A percentile compares a stretch with the other conserved stretches of the same genome.
These are phyloP conservation scores for Plagodis dolabraria DNA, from an alignment of 2,888 invertebrate genomes.

Conservation along the genomic window DNA sequence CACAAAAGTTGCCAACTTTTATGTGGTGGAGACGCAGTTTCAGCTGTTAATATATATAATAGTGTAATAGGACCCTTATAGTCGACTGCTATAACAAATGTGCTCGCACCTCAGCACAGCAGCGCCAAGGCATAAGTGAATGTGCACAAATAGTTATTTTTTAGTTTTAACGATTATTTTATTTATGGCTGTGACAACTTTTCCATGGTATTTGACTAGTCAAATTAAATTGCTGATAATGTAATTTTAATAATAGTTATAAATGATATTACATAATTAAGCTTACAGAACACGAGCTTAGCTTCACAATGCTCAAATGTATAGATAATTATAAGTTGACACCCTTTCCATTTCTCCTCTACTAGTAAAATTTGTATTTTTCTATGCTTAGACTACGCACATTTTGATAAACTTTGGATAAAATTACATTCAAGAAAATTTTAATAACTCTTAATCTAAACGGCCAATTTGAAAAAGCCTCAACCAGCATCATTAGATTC, in stretches of 20 bases:
- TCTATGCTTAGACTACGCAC: slow-evolving; percentile 14
- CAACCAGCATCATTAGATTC: no score
- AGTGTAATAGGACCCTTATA: no score
- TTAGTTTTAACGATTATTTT: slow-evolving; percentile 28
- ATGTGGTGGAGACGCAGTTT: no score
- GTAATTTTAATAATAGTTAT: slow-evolving; percentile 30
- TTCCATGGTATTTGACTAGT: slow-evolving; percentile 41
- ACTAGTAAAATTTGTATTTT: slow-evolving; percentile 13
- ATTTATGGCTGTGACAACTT: slow-evolving; percentile 52
- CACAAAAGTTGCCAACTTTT: no score
- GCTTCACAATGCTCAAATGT: slow-evolving; percentile 71
- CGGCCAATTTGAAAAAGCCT: neutral
- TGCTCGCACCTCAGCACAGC: no score
- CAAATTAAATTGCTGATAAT: slow-evolving; percentile 43
- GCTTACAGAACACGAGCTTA: slow-evolving; percentile 72
- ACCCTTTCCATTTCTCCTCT: slow-evolving; percentile 23
- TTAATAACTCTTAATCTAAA: no score
- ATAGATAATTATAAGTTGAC: slow-evolving; percentile 41
- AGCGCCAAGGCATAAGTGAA: no score
- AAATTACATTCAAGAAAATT: no score
- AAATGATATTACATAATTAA: slow-evolving; percentile 62
- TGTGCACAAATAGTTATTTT: slow-evolving; percentile 11
- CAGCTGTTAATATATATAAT: no score
- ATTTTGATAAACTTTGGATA: slow-evolving; percentile 20
- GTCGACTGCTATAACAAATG: no score